Conservation (phyloP, 2,797 vertebrate genomes). For the Lutjanus argentimaculatus region DNA sequence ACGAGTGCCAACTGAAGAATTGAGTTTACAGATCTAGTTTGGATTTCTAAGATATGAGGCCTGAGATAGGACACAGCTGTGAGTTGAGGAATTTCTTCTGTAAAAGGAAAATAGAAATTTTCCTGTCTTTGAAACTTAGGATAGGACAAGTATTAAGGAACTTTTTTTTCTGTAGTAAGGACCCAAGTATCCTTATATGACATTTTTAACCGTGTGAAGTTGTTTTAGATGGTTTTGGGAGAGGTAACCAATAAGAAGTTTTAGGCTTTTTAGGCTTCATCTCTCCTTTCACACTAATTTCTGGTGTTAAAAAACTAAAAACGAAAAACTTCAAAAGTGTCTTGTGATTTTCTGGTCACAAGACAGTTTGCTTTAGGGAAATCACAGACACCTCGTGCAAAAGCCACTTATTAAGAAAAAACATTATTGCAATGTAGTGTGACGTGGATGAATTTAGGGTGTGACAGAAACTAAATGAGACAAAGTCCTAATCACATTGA, state of each 20-base stretch:
- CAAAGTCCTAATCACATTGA: constrained; percentile 17
- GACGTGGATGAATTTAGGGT: constrained; percentile 13
- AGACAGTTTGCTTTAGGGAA: constrained; percentile 9
- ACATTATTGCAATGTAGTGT: background rate
- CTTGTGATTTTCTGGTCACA: constrained; percentile 21
- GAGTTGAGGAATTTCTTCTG: too few relatives aligned
- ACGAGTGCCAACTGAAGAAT: too few relatives aligned
- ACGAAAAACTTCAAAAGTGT: background rate
- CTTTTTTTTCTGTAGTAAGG: too few relatives aligned
- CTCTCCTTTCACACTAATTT: background rate
- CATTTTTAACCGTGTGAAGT: background rate
- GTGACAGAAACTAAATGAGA: constrained; percentile 24
- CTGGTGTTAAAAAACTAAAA: background rate
- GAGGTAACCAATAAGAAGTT: background rate
- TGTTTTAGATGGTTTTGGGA: background rate
- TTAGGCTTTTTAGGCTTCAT: background rate
- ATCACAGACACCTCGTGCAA: background rate
- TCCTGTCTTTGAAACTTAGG: too few relatives aligned
- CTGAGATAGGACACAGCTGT: too few relatives aligned
- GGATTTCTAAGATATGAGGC: too few relatives aligned
- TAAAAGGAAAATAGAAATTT: too few relatives aligned
- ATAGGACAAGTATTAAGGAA: too few relatives aligned
- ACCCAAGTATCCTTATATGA: background rate
- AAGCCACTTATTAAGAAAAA: constrained; percentile 3
- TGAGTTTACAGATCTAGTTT: too few relatives aligned